Evolutionary conservation across 2,888 invertebrate species (phyloP), one percentile per base, ranked within the genome.

Genomic region (Drosophila yooni): DNA sequence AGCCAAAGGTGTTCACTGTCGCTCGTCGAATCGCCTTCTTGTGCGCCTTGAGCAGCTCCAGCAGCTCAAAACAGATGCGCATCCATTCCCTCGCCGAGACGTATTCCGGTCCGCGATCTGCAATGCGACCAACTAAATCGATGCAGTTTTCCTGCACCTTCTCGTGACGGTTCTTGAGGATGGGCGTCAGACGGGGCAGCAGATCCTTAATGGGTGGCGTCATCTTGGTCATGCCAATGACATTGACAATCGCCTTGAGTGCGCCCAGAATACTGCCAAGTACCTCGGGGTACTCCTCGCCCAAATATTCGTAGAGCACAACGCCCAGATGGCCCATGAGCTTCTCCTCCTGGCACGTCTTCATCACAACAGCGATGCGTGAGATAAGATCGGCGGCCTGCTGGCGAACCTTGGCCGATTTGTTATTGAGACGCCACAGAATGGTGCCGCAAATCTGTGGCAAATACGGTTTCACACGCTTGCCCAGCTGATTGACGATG

Each of bases 201-300:
- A 99, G 94, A 94, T 99, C 99, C 94, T 99, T 99, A 91, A 99
- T 99, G 2, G 99, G 99, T 7, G 99, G 99, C 3, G 99, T 99
- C 99, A 99, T 99, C 94, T 99, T 99, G 0, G 99, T 99, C 99
- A 99, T 99, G 86, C 99, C 99, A 91, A 99, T 99, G 7, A 99
- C 99, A 93, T 99, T 99, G 7, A 99, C 99, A 83, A 99, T 99
- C 0, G 98, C 98, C 94, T 99, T 99, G n/a, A 99, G 94, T 0
- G 99, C 99, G 2, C 99, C 99, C 59, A 99, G 95, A 92, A 99
- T 99, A 53, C 99, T 99, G 46, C 99, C 99, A 81, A 99, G 94
- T 13, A 99, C 99, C 94, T 99, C 99, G 0, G 99, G 99, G 93
- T 99, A 99, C 93, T 99, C 99, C 94, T 99, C 99, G 81, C 99